phyloP scores from a whole-genome alignment of 2,113 vertebrate species.

The Quiscalus mexicanus region DNA sequence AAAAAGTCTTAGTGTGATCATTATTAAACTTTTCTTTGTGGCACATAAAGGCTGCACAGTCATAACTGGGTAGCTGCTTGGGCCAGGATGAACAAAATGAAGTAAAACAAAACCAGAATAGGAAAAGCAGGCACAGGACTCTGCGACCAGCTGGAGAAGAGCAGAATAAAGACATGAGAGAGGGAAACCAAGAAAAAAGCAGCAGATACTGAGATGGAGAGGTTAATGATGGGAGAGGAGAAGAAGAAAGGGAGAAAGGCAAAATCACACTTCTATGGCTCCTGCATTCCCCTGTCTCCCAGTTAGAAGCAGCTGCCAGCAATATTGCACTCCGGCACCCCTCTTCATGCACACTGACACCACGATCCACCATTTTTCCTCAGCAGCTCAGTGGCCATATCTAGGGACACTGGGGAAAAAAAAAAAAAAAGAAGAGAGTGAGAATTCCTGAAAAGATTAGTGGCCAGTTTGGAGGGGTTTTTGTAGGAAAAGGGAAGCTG shows the following conservation, averaged over 20 bases:
- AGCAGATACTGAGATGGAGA: background rate
- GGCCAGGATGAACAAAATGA: background rate
- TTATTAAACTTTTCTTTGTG: background rate
- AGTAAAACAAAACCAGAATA: background rate
- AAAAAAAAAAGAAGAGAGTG: background rate
- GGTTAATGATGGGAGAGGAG: background rate
- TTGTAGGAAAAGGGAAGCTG: background rate
- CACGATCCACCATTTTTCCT: background rate
- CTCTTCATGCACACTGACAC: background rate
- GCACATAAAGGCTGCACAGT: background rate
- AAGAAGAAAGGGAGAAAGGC: background rate
- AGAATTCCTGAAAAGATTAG: background rate
- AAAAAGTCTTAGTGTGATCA: background rate
- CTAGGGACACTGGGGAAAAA: background rate
- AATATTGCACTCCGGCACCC: background rate
- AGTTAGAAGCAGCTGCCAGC: background rate
- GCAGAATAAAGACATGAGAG: accelerated
- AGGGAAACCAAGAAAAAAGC: background rate
- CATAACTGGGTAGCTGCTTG: background rate
- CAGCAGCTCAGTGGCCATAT: background rate
- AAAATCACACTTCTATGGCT: background rate
- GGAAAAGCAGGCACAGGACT: background rate
- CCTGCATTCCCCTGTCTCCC: background rate
- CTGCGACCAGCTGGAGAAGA: background rate
- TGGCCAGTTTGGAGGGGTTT: background rate